Evolutionary conservation across 2,113 vertebrate genomes (phyloP).

Genomic region (Pterocles gutturalis): DNA sequence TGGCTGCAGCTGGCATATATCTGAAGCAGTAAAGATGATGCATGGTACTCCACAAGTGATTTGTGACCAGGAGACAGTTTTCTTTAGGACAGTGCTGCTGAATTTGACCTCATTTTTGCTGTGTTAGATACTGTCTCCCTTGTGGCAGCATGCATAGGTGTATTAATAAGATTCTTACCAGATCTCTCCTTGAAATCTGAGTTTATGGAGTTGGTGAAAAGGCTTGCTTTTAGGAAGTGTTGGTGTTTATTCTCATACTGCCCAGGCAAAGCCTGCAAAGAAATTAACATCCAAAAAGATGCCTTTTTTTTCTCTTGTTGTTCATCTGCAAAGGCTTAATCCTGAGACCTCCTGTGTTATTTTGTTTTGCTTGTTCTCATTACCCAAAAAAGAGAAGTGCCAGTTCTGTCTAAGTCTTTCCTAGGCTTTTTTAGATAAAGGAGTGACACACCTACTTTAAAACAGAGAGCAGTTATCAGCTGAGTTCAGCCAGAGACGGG

Average conservation of each 20-base stretch:
- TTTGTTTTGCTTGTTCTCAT: background rate
- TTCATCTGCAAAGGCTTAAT: background rate
- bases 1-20: conserved; percentile 28
- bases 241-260: background rate
- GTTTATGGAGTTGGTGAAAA: background rate
- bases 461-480: conserved; percentile 26
- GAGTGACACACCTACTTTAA: background rate
- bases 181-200: conserved; percentile 13
- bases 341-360: background rate
- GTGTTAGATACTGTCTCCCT: conserved; percentile 15
- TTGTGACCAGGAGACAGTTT: conserved; percentile 41
- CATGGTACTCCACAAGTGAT: conserved; percentile 35
- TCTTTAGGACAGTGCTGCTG: conserved; percentile 17
- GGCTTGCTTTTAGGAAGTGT: background rate
- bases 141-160: background rate
- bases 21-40: conserved; percentile 26
- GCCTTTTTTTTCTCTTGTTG: background rate
- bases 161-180: conserved; percentile 21
- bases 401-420: background rate
- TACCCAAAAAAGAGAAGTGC: background rate
- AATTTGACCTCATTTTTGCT: conserved; percentile 44
- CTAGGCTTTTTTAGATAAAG: background rate
- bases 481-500: background rate
- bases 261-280: background rate
- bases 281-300: background rate